phyloP scores from a whole-genome alignment of 2,797 vertebrate species.

The Sebastes taczanowskii region DNA sequence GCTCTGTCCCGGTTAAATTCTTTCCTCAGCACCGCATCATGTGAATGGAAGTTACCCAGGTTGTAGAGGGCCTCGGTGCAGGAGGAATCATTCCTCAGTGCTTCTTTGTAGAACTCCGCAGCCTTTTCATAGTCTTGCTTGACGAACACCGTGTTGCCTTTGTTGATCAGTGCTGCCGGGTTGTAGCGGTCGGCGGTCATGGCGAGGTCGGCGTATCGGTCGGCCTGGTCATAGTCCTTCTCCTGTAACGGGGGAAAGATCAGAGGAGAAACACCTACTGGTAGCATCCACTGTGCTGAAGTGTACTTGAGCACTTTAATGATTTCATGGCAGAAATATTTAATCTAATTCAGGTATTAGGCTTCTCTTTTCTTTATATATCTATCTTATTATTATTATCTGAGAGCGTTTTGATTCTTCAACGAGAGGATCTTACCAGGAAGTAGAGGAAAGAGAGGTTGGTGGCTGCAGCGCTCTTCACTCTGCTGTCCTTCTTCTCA shows the following conservation, averaged over 20 bases:
- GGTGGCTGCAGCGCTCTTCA: constrained; percentile 96
- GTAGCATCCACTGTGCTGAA: background rate
- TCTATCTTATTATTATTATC: background rate
- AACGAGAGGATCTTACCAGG: constrained; percentile 83
- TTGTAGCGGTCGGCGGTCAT: constrained; percentile 95
- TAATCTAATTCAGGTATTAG: background rate
- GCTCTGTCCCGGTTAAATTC: no score
- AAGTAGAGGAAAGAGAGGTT: constrained; percentile 96
- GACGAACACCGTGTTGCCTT: constrained; percentile 93
- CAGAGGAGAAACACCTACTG: background rate
- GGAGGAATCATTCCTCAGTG: constrained; percentile 95
- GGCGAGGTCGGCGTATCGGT: constrained; percentile 93
- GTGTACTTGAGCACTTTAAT: background rate
- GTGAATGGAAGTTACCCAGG: constrained; percentile 80
- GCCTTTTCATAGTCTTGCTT: constrained; percentile 93
- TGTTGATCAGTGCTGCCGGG: constrained; percentile 94
- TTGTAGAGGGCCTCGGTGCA: constrained; percentile 98
- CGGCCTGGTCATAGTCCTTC: constrained; percentile 92
- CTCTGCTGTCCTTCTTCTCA: constrained; percentile 97
- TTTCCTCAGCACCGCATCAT: background rate
- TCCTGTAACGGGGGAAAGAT: constrained; percentile 78
- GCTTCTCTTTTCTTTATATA: background rate
- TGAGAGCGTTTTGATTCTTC: background rate
- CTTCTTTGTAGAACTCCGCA: constrained; percentile 96
- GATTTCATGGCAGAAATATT: background rate